Evolutionary conservation across 2,113 vertebrate genomes (phyloP).

Genomic region (Talpa occidentalis): DNA sequence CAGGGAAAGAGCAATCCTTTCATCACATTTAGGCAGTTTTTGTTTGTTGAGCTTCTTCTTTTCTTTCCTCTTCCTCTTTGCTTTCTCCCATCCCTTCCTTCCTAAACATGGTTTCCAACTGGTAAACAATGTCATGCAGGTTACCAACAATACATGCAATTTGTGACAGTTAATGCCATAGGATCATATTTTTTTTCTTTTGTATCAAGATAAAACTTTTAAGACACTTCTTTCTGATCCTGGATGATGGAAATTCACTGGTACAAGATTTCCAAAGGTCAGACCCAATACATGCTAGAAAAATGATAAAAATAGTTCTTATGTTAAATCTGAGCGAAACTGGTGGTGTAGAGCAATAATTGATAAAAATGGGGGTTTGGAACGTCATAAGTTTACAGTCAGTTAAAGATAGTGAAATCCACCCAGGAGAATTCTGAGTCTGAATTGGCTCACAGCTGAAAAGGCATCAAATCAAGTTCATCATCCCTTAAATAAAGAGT

Average conservation of each 20-base stretch:
- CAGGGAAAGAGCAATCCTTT: neutral
- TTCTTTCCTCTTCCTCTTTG: fast-evolving
- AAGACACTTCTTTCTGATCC: neutral
- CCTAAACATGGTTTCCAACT: neutral
- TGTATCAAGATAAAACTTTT: neutral
- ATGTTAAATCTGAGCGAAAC: conserved; percentile 25
- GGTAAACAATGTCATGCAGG: neutral
- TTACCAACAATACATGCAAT: neutral
- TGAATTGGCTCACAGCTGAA: conserved; percentile 54
- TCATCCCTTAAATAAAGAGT: conserved; percentile 76
- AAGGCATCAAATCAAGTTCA: conserved; percentile 82
- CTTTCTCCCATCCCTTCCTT: neutral
- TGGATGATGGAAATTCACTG: neutral
- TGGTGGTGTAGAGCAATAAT: neutral
- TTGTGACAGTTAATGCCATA: neutral
- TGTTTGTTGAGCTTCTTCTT: neutral
- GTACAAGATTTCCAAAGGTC: conserved; percentile 43
- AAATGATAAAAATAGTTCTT: conserved; percentile 59
- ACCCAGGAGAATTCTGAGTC: conserved; percentile 53
- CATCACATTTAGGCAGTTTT: neutral
- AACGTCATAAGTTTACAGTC: conserved; percentile 7
- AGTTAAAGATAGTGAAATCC: conserved; percentile 55
- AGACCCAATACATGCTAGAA: neutral
- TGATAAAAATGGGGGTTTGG: conserved; percentile 55
- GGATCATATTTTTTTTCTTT: neutral